Percentiles rank a stretch among this genome's conserved stretches.
These are phyloP conservation scores for Hippocampus zosterae DNA, from an alignment of 2,113 vertebrate species.

Conservation along the genomic window DNA sequence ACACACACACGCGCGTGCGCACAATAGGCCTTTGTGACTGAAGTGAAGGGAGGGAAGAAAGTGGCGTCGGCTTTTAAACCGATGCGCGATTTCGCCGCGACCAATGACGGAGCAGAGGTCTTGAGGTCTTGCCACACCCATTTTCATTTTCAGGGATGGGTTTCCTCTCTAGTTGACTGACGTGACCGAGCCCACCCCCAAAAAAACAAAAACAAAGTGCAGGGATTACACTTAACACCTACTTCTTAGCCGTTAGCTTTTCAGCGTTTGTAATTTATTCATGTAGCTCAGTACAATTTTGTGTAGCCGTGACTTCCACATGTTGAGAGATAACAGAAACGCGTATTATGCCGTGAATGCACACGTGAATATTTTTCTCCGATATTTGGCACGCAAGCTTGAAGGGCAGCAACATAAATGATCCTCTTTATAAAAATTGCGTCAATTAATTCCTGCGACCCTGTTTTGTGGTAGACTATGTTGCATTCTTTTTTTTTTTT, in stretches of 20 bases:
- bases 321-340: conserved; percentile 51
- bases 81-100: conserved; percentile 45
- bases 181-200: conserved; percentile 26
- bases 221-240: conserved; percentile 18
- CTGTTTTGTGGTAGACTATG: no score
- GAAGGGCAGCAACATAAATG: conserved; percentile 3
- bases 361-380: conserved; percentile 3
- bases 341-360: neutral
- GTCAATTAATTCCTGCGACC: no score
- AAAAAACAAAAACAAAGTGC: conserved; percentile 16
- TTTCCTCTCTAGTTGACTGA: conserved; percentile 48
- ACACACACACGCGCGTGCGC: neutral
- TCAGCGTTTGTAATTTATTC: no score
- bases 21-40: conserved; percentile 22
- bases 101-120: conserved; percentile 68
- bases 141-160: conserved; percentile 46
- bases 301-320: conserved; percentile 47
- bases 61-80: conserved; percentile 59
- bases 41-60: conserved; percentile 61
- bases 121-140: neutral
- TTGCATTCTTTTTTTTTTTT: no score
- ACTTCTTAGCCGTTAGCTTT: no score
- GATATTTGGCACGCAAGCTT: conserved; percentile 13
- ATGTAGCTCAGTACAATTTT: no score
- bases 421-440: neutral